Percentiles rank a stretch among this genome's conserved stretches.
Conservation (phyloP, 2,888 invertebrate species). For the Galerucella pusilla region DNA sequence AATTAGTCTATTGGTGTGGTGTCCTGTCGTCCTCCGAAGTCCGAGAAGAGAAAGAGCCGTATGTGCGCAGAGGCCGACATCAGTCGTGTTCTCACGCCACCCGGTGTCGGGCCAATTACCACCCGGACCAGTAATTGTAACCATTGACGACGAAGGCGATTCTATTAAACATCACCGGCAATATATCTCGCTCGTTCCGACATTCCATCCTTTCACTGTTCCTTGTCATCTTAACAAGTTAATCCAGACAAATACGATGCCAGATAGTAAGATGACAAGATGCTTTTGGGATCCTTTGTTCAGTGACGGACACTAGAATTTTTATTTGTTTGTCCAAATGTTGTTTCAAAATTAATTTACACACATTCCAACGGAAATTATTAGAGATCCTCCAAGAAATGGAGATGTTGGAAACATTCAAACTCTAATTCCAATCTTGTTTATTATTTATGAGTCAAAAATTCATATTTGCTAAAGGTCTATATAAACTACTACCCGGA, state of each 20-base stretch:
- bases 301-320: slow-evolving; percentile 20
- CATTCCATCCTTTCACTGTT: slow-evolving; percentile 49
- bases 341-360: neutral
- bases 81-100: slow-evolving; percentile 53
- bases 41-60: slow-evolving; percentile 25
- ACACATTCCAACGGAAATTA: no score
- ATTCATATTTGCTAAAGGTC: no score
- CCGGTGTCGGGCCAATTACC: slow-evolving; percentile 53
- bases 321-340: neutral
- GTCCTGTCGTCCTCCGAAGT: slow-evolving; percentile 28
- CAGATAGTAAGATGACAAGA: slow-evolving; percentile 46
- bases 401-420: no score
- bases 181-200: slow-evolving; percentile 44
- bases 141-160: slow-evolving; percentile 50
- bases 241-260: slow-evolving; percentile 51
- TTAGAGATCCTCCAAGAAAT: no score
- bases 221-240: slow-evolving; percentile 52
- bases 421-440: no score
- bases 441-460: no score
- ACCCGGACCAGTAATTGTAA: slow-evolving; percentile 53
- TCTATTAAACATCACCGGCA: slow-evolving; percentile 48
- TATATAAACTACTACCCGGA: no score
- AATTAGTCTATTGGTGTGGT: slow-evolving; percentile 49
- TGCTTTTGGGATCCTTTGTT: slow-evolving; percentile 18
- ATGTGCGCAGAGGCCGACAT: slow-evolving; percentile 44